Base-by-base conservation (phyloP, 2,888 invertebrate genomes). In the Pristionchus maxplancki region DNA sequence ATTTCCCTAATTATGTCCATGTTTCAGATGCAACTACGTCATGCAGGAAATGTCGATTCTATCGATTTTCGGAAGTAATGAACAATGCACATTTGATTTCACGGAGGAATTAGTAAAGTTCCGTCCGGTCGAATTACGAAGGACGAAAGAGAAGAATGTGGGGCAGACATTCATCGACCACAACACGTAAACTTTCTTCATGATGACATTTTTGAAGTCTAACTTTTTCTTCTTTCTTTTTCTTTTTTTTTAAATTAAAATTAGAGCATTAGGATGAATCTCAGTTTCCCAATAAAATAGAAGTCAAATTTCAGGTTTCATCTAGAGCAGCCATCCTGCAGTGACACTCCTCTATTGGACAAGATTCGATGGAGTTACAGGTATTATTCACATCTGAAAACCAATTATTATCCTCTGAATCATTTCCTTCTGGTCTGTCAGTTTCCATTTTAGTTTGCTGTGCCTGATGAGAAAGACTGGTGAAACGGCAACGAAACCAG, bases 291-390 rank as follows among this genome's bases (percentile, higher is more conserved):
- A n/a, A n/a, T n/a, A n/a, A n/a, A n/a, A n/a, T n/a, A n/a, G n/a
- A n/a, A n/a, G n/a, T n/a, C n/a, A n/a, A n/a, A n/a, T 24, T 64
- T n/a, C 4, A 74, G 74, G 17, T 74, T 74, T 28, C 28, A 24
- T 9, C 24, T 24, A 15, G 74, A 40, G 6, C 20, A 31, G 1
- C 74, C 40, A 1, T 40, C 44, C 4, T 8, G 40, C 24, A 74
- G 74, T n/a, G 5, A 13, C 3, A 74, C 74, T 24, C 74, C 74
- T 5, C 24, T 74, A 11, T 37, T 71, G 13, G 71, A 71, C 20
- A 34, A 37, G 20, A 71, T 71, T 17, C 20, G 71, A 71, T 74
- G 74, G 74, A 74, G 44, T 24, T 74, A 74, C 74, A 74, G 74
- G 74, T 74, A 34, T 13, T 20, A 28, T 34, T 17, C 15, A 34